Conservation (phyloP, 1,140 invertebrate species). For the Eupristina koningsbergeri region DNA sequence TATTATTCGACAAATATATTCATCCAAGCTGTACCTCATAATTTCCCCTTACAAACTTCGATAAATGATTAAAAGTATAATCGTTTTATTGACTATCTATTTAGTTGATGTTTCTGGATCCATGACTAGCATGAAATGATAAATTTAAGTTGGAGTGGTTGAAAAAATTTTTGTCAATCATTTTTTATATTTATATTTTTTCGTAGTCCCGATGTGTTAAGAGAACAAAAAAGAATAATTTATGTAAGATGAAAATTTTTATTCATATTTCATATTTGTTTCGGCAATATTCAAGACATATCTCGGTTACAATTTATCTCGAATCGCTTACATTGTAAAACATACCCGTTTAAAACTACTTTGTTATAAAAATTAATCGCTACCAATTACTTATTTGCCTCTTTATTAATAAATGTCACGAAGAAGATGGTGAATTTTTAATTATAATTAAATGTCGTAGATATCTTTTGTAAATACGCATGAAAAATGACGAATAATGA, state of each 20-base stretch:
- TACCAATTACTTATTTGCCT: background rate
- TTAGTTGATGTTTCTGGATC: too few species aligned
- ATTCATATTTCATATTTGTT: too few species aligned
- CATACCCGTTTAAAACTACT: background rate
- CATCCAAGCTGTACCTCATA: background rate
- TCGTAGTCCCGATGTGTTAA: background rate
- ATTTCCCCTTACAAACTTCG: background rate
- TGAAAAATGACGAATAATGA: conserved; percentile 20
- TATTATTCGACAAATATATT: background rate
- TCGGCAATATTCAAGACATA: background rate
- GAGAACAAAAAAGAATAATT: conserved; percentile 7
- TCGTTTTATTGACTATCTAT: too few species aligned
- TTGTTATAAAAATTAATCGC: conserved; percentile 25
- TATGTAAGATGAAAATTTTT: too few species aligned
- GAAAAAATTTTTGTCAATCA: too few species aligned
- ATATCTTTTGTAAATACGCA: background rate
- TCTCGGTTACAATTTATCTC: background rate
- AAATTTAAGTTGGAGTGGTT: too few species aligned
- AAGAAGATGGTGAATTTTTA: background rate
- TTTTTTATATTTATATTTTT: background rate
- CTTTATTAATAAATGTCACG: conserved; percentile 13
- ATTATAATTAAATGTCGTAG: conserved; percentile 23
- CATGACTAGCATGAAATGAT: too few species aligned
- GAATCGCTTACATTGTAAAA: background rate
- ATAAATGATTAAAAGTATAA: background rate